These are phyloP conservation scores for Alentia gelatinosa DNA, from an alignment of 2,888 invertebrate genomes.

Conservation along the genomic window DNA sequence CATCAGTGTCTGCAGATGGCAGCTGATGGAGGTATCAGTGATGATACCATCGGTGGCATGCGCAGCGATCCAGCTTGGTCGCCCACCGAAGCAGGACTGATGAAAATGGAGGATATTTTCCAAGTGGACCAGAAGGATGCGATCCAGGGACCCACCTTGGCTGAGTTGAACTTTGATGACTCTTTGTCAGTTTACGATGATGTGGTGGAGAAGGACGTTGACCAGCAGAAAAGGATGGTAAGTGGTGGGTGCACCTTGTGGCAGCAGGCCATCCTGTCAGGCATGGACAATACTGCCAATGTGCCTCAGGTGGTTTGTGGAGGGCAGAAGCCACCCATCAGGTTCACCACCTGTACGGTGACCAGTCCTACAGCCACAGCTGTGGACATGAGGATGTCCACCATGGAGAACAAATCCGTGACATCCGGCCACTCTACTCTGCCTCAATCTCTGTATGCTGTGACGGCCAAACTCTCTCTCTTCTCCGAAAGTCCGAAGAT, in stretches of 20 bases:
- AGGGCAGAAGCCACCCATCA: background rate
- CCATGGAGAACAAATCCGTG: background rate
- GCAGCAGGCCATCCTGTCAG: background rate
- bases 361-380: slow-evolving; percentile 6
- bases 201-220: background rate
- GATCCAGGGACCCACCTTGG: slow-evolving; percentile 55
- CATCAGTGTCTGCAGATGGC: background rate
- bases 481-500: background rate
- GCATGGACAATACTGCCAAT: background rate
- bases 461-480: slow-evolving; percentile 36
- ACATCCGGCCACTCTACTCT: background rate
- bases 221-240: slow-evolving; percentile 8
- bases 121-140: slow-evolving; percentile 55
- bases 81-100: slow-evolving; percentile 1
- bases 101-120: slow-evolving; percentile 56
- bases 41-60: background rate
- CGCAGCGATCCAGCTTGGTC: slow-evolving; percentile 48
- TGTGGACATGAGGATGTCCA: background rate
- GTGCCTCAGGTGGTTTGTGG: slow-evolving; percentile 30
- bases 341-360: slow-evolving; percentile 23
- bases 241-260: background rate
- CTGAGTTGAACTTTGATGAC: slow-evolving; percentile 53
- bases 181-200: slow-evolving; percentile 52
- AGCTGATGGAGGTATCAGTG: background rate
- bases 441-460: background rate